Evolutionary conservation across 2,797 vertebrate genomes (phyloP), one percentile per base, ranked within the genome.

Genomic region (Aythya fuligula): DNA sequence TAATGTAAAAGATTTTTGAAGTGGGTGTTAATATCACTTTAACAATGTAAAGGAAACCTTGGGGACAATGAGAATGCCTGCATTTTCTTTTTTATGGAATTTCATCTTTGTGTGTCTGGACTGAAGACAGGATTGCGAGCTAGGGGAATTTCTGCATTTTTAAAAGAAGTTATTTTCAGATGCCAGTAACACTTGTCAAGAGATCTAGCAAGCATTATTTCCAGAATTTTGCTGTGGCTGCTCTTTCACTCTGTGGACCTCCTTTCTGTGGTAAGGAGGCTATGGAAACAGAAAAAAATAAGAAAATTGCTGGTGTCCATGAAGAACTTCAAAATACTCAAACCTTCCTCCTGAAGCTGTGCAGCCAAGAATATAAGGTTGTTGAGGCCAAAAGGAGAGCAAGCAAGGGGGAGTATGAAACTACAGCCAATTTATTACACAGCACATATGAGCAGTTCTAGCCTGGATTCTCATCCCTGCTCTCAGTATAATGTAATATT

Each of bases 21-120:
- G 69, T 83, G 70, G 60, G 70, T 2, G 43, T 92, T 89, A 95
- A 85, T 86, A 91, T 72, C 5, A 85, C 87, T 89, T 87, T 75
- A 92, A 74, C 49, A 83, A 28, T 41, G 30, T 49, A 85, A 90
- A 75, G 30, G 21, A 93, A 92, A 81, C 69, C n/a, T 75, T 60
- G 69, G 69, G 58, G 87, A 72, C 90, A 91, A 91, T 13, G 5
- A 89, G 15, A 76, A 87, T 95, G 87, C 92, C 80, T 97, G 80
- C 72, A 15, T 85, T 87, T 72, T 91, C 1, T 88, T 95, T 95
- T 81, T 88, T 45, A 45, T 93, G 72, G 41, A 91, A 75, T 87
- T 96, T 86, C 21, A 61, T 80, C 27, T 88, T 84, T 58, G 11
- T 82, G 11, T 73, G 13, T 58, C 61, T 54, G 61, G 36, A 66